Evolutionary conservation across 2,113 vertebrate genomes (phyloP), one percentile per base, ranked within the genome.

Genomic region (Macroglossus sobrinus): DNA sequence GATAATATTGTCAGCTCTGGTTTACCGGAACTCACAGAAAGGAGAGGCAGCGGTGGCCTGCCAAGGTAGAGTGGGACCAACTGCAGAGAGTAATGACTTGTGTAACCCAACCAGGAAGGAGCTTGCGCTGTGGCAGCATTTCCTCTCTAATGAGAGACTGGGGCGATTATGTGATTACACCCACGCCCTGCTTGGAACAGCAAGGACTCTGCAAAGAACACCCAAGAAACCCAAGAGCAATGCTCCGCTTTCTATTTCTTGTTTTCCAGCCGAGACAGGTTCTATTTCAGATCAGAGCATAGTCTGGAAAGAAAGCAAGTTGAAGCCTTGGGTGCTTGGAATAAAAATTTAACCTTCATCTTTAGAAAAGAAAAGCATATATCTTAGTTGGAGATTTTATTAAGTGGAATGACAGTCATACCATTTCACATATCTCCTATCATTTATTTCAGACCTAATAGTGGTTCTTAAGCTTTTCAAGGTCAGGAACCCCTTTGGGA

Each of bases 261-360:
- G 15, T 91, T 94, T 93, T 75, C 30, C 57, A 94, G 59, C n/a
- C 0, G 13, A 86, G 61, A 91, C 30, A 71, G 63, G 47, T 96
- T 91, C 96, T 96, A 66, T 91, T 94, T 95, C 24, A 43, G 89
- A 93, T 96, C 86, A 84, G 57, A 96, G 57, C 55, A 61, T 84
- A 87, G 76, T 94, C 85, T 90, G 50, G 55, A 88, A 43, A 94
- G 57, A 93, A 88, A 69, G 57, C 26, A 89, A 89, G 38, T 74
- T 82, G 80, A 96, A 94, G 80, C 8, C 38, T 78, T 89, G 5
- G 45, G 89, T 93, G 50, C 72, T 81, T 74, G 63, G 69, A 87
- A 94, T 95, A 95, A 95, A 97, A 96, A 75, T 79, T 64, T 75
- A 95, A 88, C 81, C 81, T 95, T 96, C 55, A 88, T 91, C 89